phyloP scores from a whole-genome alignment of 2,888 invertebrate genomes.

The Podabrus alpinus region DNA sequence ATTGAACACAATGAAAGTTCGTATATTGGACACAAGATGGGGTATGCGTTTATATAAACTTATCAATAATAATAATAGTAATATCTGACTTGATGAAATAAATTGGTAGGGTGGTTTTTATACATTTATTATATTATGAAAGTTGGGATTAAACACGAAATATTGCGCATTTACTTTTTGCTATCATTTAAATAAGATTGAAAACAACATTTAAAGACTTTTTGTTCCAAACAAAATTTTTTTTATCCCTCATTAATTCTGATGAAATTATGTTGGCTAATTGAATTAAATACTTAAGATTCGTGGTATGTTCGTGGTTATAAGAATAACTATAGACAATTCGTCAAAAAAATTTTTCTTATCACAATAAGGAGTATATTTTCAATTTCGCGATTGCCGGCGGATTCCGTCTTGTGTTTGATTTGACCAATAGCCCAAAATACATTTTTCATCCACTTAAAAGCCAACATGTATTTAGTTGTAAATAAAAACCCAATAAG shows the following conservation, averaged over 20 bases:
- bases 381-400: background rate
- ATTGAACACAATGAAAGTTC: background rate
- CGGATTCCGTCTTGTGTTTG: background rate
- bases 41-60: background rate
- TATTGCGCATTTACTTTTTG: background rate
- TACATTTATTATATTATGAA: background rate
- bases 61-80: background rate
- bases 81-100: background rate
- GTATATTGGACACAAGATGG: background rate
- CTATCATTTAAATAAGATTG: background rate
- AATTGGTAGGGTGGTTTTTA: background rate
- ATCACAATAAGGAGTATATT: background rate
- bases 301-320: background rate
- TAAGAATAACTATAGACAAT: background rate
- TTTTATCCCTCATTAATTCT: background rate
- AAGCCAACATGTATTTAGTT: background rate
- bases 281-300: background rate
- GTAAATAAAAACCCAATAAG: background rate
- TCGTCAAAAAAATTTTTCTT: background rate
- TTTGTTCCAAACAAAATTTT: no score
- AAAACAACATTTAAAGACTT: background rate
- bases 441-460: background rate
- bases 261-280: background rate
- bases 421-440: background rate
- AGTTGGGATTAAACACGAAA: background rate